Evolutionary conservation across 1,140 invertebrate genomes (phyloP).

Genomic region (Planococcus citri): DNA sequence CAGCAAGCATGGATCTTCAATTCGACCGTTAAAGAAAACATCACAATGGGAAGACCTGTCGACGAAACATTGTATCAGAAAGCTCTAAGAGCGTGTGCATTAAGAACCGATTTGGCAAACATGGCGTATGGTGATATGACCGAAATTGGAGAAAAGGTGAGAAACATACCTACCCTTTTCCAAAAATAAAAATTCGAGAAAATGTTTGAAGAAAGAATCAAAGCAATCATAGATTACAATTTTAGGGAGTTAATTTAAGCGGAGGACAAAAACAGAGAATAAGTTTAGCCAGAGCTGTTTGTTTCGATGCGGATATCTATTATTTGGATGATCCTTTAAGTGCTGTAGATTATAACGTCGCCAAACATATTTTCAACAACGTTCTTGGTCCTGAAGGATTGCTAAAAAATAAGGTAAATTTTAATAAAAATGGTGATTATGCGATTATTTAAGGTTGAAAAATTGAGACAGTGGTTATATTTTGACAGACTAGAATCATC

Average conservation of each 20-base stretch:
- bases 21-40: conserved; percentile 73
- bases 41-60: conserved; percentile 60
- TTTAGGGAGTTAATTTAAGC: conserved; percentile 75
- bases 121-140: conserved; percentile 77
- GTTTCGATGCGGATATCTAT: conserved; percentile 72
- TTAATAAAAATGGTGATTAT: conserved; percentile 23
- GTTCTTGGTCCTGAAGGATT: conserved; percentile 67
- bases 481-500: conserved; percentile 46
- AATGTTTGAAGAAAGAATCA: neutral
- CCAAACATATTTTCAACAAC: conserved; percentile 90
- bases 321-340: conserved; percentile 94
- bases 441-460: too few species aligned
- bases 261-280: conserved; percentile 97
- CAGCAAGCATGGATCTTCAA: conserved; percentile 94
- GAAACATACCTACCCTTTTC: too few species aligned
- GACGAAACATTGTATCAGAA: conserved; percentile 62
- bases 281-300: conserved; percentile 84
- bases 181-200: neutral
- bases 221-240: neutral
- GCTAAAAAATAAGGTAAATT: conserved; percentile 57
- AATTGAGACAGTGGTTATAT: too few species aligned
- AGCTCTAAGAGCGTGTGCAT: conserved; percentile 69
- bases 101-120: conserved; percentile 72
- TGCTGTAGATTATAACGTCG: conserved; percentile 89
- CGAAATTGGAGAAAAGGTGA: conserved; percentile 78